These are phyloP conservation scores for Trachelus troglodyta DNA, from an alignment of 2,888 invertebrate species.

Conservation along the genomic window DNA sequence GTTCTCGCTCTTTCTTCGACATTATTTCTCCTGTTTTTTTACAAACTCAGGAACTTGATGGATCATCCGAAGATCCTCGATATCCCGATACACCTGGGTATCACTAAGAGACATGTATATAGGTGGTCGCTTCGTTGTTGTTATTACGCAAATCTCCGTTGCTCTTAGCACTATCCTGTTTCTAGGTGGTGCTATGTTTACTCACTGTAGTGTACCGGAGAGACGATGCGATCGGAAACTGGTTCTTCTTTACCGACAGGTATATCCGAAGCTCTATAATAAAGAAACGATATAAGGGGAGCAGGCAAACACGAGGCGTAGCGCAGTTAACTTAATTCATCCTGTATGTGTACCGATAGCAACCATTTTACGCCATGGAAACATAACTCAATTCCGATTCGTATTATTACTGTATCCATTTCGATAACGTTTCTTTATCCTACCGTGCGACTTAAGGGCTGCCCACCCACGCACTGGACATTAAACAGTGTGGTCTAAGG, in stretches of 20 bases:
- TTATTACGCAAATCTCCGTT: no score
- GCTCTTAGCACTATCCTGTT: no score
- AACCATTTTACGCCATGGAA: constrained; percentile 18
- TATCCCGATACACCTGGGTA: neutral
- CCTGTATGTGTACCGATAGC: constrained; percentile 18
- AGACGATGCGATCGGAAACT: no score
- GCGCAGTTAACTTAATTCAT: constrained; percentile 22
- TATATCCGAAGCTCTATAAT: neutral
- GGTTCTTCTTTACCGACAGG: no score
- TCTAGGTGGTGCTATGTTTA: no score
- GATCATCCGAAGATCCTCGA: neutral
- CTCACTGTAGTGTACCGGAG: no score
- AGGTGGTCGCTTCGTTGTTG: no score
- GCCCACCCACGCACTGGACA: no score
- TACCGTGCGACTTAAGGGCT: no score
- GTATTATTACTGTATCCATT: constrained; percentile 24
- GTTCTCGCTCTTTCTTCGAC: constrained; percentile 26
- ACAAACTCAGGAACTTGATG: neutral
- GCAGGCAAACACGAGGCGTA: neutral
- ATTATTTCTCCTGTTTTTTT: neutral
- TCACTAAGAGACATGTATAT: no score
- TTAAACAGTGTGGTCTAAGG: no score
- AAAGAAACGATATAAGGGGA: neutral
- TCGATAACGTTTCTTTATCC: neutral
- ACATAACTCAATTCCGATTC: constrained; percentile 16